Conservation (phyloP, 2,797 vertebrate species). For the Hydrocynus forskahlii region DNA sequence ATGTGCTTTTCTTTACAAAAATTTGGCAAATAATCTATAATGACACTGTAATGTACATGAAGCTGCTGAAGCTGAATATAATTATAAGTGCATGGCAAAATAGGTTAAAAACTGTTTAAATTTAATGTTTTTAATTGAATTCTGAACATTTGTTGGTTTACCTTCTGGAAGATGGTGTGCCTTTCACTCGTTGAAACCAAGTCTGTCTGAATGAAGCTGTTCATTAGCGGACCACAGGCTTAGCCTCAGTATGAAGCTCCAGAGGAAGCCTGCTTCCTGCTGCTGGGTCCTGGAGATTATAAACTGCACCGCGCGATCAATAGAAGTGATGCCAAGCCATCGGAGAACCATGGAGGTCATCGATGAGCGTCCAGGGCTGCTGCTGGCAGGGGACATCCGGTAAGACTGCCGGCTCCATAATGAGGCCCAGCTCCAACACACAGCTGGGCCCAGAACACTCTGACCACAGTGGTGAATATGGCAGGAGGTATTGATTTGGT, state of each 20-base stretch:
- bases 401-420: slow-evolving; percentile 69
- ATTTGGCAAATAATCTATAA: too few species aligned
- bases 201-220: slow-evolving; percentile 29
- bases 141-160: neutral
- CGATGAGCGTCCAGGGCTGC: slow-evolving; percentile 75
- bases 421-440: slow-evolving; percentile 68
- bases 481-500: slow-evolving; percentile 47
- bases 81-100: too few species aligned
- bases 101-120: too few species aligned
- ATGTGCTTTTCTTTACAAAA: too few species aligned
- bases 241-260: slow-evolving; percentile 35
- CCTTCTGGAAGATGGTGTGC: neutral
- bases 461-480: slow-evolving; percentile 35
- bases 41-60: too few species aligned
- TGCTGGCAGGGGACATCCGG: slow-evolving; percentile 79
- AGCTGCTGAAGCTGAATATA: too few species aligned
- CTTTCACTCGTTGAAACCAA: slow-evolving; percentile 10
- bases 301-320: slow-evolving; percentile 73
- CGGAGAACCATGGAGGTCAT: slow-evolving; percentile 66
- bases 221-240: slow-evolving; percentile 58
- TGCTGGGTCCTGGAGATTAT: slow-evolving; percentile 78
- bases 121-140: too few species aligned
- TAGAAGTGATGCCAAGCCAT: slow-evolving; percentile 77
- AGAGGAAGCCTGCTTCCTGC: slow-evolving; percentile 65
- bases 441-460: slow-evolving; percentile 56